A percentile compares a stretch with the other conserved stretches of the same genome.
phyloP scores from a whole-genome alignment of 2,113 vertebrate species.

The Charadrius vociferus region DNA sequence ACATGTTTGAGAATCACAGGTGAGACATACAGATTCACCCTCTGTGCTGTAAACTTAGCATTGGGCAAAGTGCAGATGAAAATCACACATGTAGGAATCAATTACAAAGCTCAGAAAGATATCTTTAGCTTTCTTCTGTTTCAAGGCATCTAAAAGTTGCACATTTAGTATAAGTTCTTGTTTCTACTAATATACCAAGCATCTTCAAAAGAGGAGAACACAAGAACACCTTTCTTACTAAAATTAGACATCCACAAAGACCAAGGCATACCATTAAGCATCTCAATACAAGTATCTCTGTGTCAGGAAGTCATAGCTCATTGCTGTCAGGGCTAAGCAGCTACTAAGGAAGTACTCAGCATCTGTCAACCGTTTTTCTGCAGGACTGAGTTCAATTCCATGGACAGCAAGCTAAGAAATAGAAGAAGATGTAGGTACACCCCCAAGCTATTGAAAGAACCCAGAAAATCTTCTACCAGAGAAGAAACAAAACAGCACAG shows the following conservation, averaged over 20 bases:
- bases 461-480: background rate
- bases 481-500: background rate
- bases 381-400: background rate
- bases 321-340: background rate
- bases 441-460: background rate
- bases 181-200: background rate
- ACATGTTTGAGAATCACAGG: rapidly evolving
- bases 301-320: background rate
- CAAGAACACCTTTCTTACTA: background rate
- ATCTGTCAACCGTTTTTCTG: background rate
- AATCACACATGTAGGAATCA: background rate
- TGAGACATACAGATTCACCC: background rate
- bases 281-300: background rate
- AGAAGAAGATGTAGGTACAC: rapidly evolving
- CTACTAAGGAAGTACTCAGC: background rate
- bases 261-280: background rate
- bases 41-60: background rate
- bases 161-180: background rate
- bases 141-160: background rate
- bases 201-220: background rate
- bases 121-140: background rate
- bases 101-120: background rate
- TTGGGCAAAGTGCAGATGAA: background rate
- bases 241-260: background rate
- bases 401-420: background rate